Base-by-base conservation (phyloP, 2,797 vertebrate species). In the Chromobotia macracanthus region DNA sequence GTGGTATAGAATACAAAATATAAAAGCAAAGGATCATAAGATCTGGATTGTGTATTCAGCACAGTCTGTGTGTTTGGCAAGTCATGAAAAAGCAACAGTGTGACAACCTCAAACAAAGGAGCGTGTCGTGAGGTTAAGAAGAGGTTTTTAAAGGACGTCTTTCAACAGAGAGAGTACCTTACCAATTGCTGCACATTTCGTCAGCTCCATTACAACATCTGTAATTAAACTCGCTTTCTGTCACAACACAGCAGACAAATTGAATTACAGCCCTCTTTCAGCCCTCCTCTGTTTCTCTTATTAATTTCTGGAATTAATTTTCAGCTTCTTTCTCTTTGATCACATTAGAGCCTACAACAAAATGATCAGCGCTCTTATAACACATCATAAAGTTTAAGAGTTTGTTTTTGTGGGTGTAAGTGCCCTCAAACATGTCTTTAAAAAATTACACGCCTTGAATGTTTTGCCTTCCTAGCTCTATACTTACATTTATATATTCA, bases 261-360 rank as follows among this genome's bases (percentile, higher is more conserved):
- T 75, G 19, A 67, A 65, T 81, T 76, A 75, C 58, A 1, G 19
- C n/a, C n/a, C n/a, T 0, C 21, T 51, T 67, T 60, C 28, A 25
- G 35, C 55, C 41, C 50, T 67, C 19, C 25, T 28, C 12, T 12
- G 61, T 78, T 66, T 38, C 35, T 21, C 10, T 72, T 76, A 79
- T 76, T 76, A 72, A 83, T 83, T 77, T 79, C 41, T 79, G 68
- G 67, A 77, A 79, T 83, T 81, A 56, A 44, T 58, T 83, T 83
- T 77, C 75, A 81, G 84, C 63, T 77, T 63, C 58, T 69, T 82
- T 75, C 25, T 77, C 77, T 80, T 83, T 80, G 67, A 85, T 76
- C 75, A 80, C 64, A 83, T 82, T 67, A 80, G 25, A 61, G 80
- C 41, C 21, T 11, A 69, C 72, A 55, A 50, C 60, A 64, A 55